Conservation (phyloP, 2,113 vertebrate genomes). For the Serilophus lunatus region DNA sequence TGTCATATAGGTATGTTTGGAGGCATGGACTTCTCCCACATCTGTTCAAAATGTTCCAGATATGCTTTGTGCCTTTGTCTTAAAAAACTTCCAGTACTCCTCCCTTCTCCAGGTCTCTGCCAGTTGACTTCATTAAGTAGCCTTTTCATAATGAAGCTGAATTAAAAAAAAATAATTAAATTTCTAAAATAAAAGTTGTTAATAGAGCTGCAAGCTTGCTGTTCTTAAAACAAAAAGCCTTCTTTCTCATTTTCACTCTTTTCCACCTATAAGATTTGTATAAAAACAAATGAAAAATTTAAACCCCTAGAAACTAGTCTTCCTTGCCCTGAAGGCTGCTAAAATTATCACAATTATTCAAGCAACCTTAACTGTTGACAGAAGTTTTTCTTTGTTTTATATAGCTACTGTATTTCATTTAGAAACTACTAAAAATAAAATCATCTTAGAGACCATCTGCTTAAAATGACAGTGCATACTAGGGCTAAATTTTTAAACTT, state of each 20-base stretch:
- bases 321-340: background rate
- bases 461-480: background rate
- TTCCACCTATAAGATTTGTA: background rate
- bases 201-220: background rate
- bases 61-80: background rate
- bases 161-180: background rate
- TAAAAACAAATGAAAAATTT: background rate
- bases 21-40: background rate
- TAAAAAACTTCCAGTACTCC: background rate
- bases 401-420: conserved; percentile 23
- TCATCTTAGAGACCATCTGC: conserved; percentile 41
- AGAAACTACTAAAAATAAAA: conserved; percentile 50
- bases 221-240: background rate
- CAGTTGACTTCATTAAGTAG: background rate
- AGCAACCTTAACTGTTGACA: background rate
- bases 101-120: background rate
- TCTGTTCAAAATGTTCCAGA: background rate
- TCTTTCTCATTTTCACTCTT: background rate
- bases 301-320: background rate
- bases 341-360: conserved; percentile 10
- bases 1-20: background rate
- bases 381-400: conserved; percentile 47
- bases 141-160: background rate
- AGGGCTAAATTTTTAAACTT: background rate
- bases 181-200: background rate